Percentiles rank a stretch among this genome's conserved stretches.
Conservation (phyloP, 2,797 vertebrate species). For the Thripadectes ignobilis region DNA sequence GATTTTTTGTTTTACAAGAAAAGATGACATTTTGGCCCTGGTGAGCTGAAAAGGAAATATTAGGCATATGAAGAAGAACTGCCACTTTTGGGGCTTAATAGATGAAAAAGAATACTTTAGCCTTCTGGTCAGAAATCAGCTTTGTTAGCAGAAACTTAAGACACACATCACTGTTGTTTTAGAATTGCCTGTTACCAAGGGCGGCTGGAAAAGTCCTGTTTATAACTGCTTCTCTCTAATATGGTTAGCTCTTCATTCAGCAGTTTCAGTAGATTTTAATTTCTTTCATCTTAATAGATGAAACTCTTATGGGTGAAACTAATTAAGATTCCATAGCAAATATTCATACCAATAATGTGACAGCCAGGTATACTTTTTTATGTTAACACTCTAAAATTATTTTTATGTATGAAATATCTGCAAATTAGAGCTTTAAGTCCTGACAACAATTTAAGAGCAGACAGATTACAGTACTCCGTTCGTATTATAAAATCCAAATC, state of each 20-base stretch:
- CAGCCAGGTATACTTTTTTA: not conserved
- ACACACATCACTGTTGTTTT: slow-evolving; percentile 58
- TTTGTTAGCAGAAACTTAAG: slow-evolving; percentile 71
- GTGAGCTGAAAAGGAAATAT: slow-evolving; percentile 68
- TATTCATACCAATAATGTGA: not conserved
- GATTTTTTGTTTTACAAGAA: slow-evolving; percentile 72
- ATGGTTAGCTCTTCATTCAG: not conserved
- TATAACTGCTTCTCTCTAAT: slow-evolving; percentile 23
- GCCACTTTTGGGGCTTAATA: slow-evolving; percentile 57
- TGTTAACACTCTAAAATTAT: not conserved
- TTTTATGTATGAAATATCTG: not conserved
- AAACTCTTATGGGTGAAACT: not conserved
- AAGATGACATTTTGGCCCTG: slow-evolving; percentile 76
- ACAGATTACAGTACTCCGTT: not conserved
- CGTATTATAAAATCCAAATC: not conserved
- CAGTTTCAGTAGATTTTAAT: not conserved
- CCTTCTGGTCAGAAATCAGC: slow-evolving; percentile 67
- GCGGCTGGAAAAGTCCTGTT: slow-evolving; percentile 29
- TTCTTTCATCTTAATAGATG: slow-evolving; percentile 20
- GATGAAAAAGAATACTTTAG: slow-evolving; percentile 58
- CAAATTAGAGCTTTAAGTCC: not conserved
- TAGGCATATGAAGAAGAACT: slow-evolving; percentile 64
- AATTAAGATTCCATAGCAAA: not conserved
- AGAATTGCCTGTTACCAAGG: slow-evolving; percentile 57
- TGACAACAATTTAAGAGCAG: not conserved